Conservation (phyloP, 2,888 invertebrate genomes). For the Orthosia cruda region DNA sequence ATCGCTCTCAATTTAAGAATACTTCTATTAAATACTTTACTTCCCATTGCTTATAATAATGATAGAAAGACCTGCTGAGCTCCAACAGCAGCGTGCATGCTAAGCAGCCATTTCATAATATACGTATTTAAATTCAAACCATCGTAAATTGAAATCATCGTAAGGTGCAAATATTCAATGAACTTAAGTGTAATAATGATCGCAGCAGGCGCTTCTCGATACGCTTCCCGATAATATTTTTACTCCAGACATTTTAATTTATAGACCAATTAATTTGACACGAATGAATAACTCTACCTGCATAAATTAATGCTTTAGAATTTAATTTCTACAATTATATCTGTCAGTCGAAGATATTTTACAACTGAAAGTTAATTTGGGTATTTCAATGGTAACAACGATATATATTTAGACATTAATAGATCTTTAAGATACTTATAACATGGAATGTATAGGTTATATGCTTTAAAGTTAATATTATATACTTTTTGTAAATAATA, state of each 20-base stretch:
- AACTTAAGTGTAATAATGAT: constrained; percentile 38
- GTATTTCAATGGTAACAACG: constrained; percentile 58
- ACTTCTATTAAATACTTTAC: constrained; percentile 65
- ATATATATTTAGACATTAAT: constrained; percentile 67
- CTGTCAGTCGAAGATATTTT: constrained; percentile 57
- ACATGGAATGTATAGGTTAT: constrained; percentile 75
- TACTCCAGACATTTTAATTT: constrained; percentile 53
- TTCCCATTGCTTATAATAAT: constrained; percentile 62
- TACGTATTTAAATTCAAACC: constrained; percentile 37
- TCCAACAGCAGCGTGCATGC: constrained; percentile 41
- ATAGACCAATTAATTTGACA: constrained; percentile 66
- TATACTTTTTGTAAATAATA: constrained; percentile 60
- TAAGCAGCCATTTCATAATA: constrained; percentile 40
- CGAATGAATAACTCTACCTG: constrained; percentile 59
- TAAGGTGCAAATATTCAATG: constrained; percentile 44
- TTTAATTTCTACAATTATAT: constrained; percentile 42
- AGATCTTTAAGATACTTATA: constrained; percentile 67
- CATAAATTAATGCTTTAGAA: constrained; percentile 40
- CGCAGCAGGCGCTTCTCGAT: constrained; percentile 53
- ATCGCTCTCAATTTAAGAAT: constrained; percentile 72
- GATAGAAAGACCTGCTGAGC: constrained; percentile 51
- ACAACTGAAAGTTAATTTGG: constrained; percentile 53
- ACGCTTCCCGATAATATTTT: constrained; percentile 46
- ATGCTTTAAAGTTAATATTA: constrained; percentile 60
- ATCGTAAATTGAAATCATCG: constrained; percentile 41